Conservation (phyloP, 2,113 vertebrate species). For the Vireo altiloquus region DNA sequence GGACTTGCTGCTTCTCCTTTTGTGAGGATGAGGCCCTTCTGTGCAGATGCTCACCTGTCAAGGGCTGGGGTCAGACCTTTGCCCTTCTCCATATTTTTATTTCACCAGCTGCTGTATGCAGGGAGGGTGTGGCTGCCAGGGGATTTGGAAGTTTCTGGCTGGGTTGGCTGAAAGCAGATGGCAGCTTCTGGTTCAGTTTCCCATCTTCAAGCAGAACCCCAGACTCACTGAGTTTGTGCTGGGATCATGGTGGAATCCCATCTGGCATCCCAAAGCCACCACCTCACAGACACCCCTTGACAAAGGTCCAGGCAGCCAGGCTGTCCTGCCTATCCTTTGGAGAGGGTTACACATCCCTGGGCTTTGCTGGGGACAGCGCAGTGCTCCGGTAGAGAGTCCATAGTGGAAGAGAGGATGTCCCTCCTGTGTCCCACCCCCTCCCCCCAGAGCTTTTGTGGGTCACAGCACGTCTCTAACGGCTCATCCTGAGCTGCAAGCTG, state of each 20-base stretch:
- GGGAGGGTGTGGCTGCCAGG: background rate
- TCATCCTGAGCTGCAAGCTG: background rate
- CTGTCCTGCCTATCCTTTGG: background rate
- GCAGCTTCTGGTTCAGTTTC: fast-evolving
- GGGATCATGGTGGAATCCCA: background rate
- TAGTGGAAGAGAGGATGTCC: fast-evolving
- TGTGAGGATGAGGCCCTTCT: background rate
- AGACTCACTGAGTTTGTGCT: background rate
- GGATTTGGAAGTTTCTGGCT: background rate
- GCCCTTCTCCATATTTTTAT: background rate
- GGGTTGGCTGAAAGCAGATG: background rate
- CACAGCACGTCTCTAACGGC: background rate
- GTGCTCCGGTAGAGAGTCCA: fast-evolving
- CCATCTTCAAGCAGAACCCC: background rate
- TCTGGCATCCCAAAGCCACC: background rate
- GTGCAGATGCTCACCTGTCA: background rate
- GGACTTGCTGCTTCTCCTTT: background rate
- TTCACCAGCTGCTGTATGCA: background rate
- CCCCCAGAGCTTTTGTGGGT: background rate
- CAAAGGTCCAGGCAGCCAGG: background rate
- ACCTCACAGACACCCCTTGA: background rate
- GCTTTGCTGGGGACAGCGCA: background rate
- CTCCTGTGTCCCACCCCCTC: background rate
- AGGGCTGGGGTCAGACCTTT: background rate
- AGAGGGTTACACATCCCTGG: background rate